Base-by-base conservation (phyloP, 2,797 vertebrate species). In the Uromys caudimaculatus region DNA sequence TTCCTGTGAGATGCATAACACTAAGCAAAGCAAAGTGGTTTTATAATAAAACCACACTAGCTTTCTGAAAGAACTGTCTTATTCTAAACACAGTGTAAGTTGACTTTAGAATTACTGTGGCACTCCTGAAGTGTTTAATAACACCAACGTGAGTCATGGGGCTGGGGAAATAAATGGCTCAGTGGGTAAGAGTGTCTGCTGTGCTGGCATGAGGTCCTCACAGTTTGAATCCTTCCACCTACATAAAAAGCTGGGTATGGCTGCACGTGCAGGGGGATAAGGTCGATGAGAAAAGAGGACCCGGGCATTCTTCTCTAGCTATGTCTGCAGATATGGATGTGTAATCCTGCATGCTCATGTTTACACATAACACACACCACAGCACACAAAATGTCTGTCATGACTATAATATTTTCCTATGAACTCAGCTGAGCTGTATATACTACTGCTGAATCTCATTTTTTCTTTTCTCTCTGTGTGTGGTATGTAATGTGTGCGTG, bases 51-150 rank as follows among this genome's bases (percentile, higher is more conserved):
- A 78, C 50, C 41, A 89, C 32, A 24, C 14, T 78, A 64, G 87
- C 82, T 96, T 94, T 85, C 23, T 94, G 67, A 89, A 19, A 91
- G 41, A 95, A 96, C 47, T 89, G 89, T 91, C 54, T n/a, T n/a
- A 73, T 90, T 92, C 19, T 84, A 93, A 95, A 95, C 41, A 89
- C 29, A 73, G 44, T 78, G 86, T 35, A 64, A 38, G 88, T 84
- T 92, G 90, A 91, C 78, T 96, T 94, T 54, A n/a, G 54, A 96
- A 81, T 38, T 44, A 85, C 24, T 90, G 47, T 56, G 71, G 76
- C 56, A 95, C 84, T 91, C 32, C 50, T n/a, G 27, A 77, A 87
- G 71, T 47, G 13, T 84, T 92, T 23, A 86, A 19, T 67, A 67
- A 67, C n/a, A 67, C 23, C 7, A 50, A 4, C 24, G 47, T 52